Conservation (phyloP, 2,113 vertebrate species). For the Pelodiscus sinensis region DNA sequence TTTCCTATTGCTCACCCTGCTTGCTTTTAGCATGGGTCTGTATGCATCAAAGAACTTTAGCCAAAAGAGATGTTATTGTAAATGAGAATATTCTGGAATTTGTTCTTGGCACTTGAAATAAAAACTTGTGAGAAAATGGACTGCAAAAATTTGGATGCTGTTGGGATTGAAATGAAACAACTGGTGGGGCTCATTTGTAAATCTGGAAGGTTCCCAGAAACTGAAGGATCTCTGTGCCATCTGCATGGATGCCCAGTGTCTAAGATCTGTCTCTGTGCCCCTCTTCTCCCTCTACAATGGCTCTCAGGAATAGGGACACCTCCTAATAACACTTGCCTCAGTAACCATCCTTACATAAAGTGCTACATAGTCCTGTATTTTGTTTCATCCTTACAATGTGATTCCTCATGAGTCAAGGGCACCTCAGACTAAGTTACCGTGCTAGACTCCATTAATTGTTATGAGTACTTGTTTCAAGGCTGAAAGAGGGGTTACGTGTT, state of each 20-base stretch:
- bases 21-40: neutral
- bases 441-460: neutral
- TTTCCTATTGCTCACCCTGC: neutral
- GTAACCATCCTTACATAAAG: neutral
- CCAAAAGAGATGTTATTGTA: neutral
- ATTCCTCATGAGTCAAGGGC: neutral
- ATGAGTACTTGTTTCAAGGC: accelerated
- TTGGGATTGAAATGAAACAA: neutral
- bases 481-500: neutral
- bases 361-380: too few relatives aligned
- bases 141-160: neutral
- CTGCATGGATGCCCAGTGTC: neutral
- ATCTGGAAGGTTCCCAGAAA: neutral
- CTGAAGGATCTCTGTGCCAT: neutral
- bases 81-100: neutral
- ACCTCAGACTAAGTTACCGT: neutral
- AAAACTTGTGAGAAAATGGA: neutral
- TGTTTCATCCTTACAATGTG: neutral
- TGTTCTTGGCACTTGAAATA: accelerated
- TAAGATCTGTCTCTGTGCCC: neutral
- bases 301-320: neutral
- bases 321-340: neutral
- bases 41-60: neutral
- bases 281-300: neutral
- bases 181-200: neutral